Base-by-base conservation (phyloP, 2,888 invertebrate genomes). In the Tetrapedia diversipes region DNA sequence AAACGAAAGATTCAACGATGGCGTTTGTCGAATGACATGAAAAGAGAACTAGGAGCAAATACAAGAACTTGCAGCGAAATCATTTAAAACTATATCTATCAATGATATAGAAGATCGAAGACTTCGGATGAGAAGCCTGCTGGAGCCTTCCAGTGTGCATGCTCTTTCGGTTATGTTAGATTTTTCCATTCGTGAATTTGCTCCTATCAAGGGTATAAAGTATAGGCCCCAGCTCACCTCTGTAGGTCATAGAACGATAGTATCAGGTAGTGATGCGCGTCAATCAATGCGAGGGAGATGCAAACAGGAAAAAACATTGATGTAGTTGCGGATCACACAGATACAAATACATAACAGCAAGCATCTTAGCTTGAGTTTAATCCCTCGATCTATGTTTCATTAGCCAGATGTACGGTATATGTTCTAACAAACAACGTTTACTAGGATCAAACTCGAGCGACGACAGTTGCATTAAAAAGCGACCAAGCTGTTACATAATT, bases 181-280 rank as follows among this genome's bases (percentile, higher is more conserved):
- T 22, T 45, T n/a, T n/a, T 29, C 4, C 53, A 71, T 85, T 86
- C 86, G 76, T 86, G 85, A 84, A 89, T 85, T 87, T 85, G 88
- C 89, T 88, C 88, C 88, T 80, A 80, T 79, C 81, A 82, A 83
- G 85, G 86, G 64, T 85, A 87, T 86, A 86, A 77, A 83, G 47
- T 84, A 87, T 86, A 88, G 87, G 89, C 90, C 88, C 89, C 90
- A 89, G 91, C 91, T 91, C 91, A 91, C 91, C 91, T 91, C 91
- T 91, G 91, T 85, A 90, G 89, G 88, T 90, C 88, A 90, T 89
- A 90, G 89, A 90, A 90, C 87, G 89, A 89, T 90, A 91, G 90
- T 90, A 86, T 90, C 89, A 86, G 86, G 88, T 89, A 90, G 89
- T 91, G 91, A 91, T 90, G 90, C 88, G 87, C 90, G 88, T 89